phyloP scores from a whole-genome alignment of 1,140 invertebrate genomes.

The Ridgeia piscesae region DNA sequence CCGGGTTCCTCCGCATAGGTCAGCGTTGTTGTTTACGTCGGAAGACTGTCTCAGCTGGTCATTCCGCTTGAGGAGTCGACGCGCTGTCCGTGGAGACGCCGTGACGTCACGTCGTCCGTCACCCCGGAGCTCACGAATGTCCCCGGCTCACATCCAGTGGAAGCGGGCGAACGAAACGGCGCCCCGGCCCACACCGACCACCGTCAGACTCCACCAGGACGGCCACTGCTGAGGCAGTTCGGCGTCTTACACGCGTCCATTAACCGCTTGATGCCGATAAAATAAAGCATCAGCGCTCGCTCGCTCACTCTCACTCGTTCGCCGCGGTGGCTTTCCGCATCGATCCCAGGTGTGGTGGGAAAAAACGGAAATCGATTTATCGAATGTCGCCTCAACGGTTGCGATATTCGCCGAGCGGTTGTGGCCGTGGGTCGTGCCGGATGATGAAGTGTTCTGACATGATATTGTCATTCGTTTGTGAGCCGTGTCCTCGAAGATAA shows the following conservation, averaged over 20 bases:
- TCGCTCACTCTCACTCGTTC: not conserved
- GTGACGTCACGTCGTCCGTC: not conserved
- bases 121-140: not conserved
- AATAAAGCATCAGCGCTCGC: not conserved
- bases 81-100: not conserved
- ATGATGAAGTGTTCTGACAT: not conserved
- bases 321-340: not conserved
- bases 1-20: not conserved
- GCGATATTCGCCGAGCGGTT: not conserved
- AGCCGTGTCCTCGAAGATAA: not conserved
- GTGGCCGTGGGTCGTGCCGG: not conserved
- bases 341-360: not conserved
- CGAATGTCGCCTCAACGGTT: not conserved
- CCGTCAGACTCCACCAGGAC: not conserved
- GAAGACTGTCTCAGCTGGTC: not conserved
- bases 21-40: not conserved
- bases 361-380: slow-evolving; percentile 6
- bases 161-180: not conserved
- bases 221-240: not conserved
- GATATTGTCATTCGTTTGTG: not conserved
- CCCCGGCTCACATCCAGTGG: not conserved
- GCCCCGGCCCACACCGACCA: too few relatives aligned
- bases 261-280: not conserved
- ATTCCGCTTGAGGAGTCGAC: not conserved
- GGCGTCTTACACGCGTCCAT: not conserved